These are phyloP conservation scores for Stomatorhinus ivindoensis DNA, from an alignment of 2,113 vertebrate genomes.

Conservation along the genomic window DNA sequence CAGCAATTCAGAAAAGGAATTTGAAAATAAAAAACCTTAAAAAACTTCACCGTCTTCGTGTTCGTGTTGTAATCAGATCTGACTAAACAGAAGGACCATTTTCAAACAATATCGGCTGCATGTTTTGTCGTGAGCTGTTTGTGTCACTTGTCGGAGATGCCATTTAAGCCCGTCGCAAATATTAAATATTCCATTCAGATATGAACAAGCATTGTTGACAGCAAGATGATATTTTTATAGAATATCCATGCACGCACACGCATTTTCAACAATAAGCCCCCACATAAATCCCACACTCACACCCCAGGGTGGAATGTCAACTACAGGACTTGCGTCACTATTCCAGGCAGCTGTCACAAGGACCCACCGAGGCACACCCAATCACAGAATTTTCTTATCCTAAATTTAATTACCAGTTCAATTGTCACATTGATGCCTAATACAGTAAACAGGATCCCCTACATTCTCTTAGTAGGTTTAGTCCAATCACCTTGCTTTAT, in stretches of 20 bases:
- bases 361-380: background rate
- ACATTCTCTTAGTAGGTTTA: background rate
- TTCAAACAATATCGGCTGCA: background rate
- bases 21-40: background rate
- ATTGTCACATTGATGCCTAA: background rate
- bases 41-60: background rate
- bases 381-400: background rate
- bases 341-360: background rate
- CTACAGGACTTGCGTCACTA: background rate
- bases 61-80: background rate
- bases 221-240: background rate
- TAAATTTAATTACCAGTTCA: background rate
- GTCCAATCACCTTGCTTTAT: background rate
- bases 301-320: background rate
- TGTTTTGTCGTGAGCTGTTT: background rate
- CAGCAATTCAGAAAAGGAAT: background rate
- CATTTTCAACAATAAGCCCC: background rate
- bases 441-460: background rate
- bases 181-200: background rate
- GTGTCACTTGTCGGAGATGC: background rate
- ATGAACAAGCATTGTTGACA: background rate
- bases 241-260: background rate
- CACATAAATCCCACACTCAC: background rate
- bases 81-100: background rate
- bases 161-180: background rate